phyloP scores from a whole-genome alignment of 2,113 vertebrate species.

The Gnathonemus echidnorhynchus region DNA sequence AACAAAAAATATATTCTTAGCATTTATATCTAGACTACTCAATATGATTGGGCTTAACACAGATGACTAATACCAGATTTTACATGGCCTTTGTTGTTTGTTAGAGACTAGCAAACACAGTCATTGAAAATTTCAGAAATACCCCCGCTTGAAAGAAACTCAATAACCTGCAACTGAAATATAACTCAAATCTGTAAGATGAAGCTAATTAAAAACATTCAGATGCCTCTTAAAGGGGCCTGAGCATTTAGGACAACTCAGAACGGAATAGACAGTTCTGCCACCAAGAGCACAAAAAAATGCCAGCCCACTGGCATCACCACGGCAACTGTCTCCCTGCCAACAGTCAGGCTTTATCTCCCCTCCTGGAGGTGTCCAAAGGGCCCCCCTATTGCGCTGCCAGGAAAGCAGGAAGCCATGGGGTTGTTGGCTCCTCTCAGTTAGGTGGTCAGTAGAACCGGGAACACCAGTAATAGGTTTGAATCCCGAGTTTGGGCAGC shows the following conservation, averaged over 20 bases:
- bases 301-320: constrained; percentile 20
- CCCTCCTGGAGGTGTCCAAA: constrained; percentile 16
- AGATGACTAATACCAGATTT: neutral
- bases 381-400: constrained; percentile 7
- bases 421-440: constrained; percentile 38
- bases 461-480: neutral
- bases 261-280: neutral
- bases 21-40: neutral
- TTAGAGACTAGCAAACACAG: neutral
- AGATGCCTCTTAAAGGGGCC: neutral
- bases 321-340: constrained; percentile 16
- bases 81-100: neutral
- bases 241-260: neutral
- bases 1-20: neutral
- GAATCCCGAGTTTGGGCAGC: neutral
- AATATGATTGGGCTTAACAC: neutral
- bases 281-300: constrained; percentile 8
- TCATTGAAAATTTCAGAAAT: constrained; percentile 6
- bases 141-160: neutral
- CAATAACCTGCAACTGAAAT: neutral
- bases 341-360: constrained; percentile 19
- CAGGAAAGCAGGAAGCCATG: constrained; percentile 29
- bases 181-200: neutral
- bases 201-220: neutral
- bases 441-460: constrained; percentile 19